A percentile compares a stretch with the other conserved stretches of the same genome.
Evolutionary conservation across 92 coral and sea anemone species (phyloP).

Genomic region (Phenganax marumi): DNA sequence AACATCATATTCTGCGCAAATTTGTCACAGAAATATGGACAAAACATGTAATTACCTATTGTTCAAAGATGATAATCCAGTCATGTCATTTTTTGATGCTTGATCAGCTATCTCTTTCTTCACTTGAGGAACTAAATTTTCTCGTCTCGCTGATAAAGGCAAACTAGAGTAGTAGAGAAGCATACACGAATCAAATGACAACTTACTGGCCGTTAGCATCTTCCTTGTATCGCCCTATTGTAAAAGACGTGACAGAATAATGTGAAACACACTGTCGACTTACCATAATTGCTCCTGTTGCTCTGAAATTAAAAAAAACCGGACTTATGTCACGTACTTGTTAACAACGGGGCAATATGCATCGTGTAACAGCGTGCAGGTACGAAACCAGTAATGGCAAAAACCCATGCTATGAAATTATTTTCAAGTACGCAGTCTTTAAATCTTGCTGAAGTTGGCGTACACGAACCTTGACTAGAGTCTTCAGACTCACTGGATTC

Average conservation of each 20-base stretch:
- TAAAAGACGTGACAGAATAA: not conserved
- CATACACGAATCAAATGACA: too few species aligned
- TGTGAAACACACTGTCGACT: not conserved
- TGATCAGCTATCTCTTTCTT: slow-evolving; percentile 8
- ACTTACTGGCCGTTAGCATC: too few species aligned
- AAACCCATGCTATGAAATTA: not conserved
- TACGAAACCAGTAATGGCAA: not conserved
- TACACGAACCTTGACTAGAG: not conserved
- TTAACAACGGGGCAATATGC: not conserved
- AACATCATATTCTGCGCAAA: not conserved
- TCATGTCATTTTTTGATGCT: not conserved
- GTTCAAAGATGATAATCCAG: not conserved
- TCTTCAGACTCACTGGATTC: slow-evolving; percentile 30
- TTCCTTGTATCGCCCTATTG: too few species aligned
- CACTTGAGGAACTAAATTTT: not conserved
- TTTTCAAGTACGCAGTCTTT: not conserved
- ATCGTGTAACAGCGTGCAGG: not conserved
- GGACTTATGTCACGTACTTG: not conserved
- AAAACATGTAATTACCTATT: not conserved
- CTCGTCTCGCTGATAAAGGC: not conserved
- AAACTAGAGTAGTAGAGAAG: not conserved
- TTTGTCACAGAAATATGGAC: too few species aligned
- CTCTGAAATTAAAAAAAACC: slow-evolving; percentile 21
- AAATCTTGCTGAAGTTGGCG: not conserved
- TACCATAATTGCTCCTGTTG: slow-evolving; percentile 15